phyloP scores from a whole-genome alignment of 2,797 vertebrate species.

The Gymnoscopelus braueri region DNA sequence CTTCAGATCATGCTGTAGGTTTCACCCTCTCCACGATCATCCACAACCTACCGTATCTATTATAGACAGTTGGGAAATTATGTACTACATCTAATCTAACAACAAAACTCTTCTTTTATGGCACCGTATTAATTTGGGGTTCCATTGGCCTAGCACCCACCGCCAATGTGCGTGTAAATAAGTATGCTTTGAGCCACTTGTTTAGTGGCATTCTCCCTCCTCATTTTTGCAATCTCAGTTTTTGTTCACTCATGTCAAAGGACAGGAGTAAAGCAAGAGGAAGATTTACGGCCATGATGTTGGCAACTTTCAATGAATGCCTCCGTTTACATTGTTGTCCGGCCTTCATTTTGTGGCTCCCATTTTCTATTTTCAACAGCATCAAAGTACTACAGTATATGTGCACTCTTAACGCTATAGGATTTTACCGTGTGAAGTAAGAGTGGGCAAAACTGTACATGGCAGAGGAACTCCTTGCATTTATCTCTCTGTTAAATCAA shows the following conservation, averaged over 20 bases:
- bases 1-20: too few species aligned
- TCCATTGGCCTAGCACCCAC: too few species aligned
- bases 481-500: constrained; percentile 42
- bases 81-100: too few species aligned
- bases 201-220: constrained; percentile 14
- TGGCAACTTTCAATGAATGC: constrained; percentile 38
- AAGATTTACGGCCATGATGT: constrained; percentile 36
- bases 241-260: constrained; percentile 23
- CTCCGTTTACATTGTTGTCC: constrained; percentile 51
- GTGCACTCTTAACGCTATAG: constrained; percentile 40
- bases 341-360: constrained; percentile 55
- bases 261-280: constrained; percentile 13
- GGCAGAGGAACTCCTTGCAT: constrained; percentile 42
- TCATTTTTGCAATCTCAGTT: constrained; percentile 22
- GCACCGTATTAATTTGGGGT: too few species aligned
- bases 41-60: too few species aligned
- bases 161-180: too few species aligned
- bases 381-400: neutral
- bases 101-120: too few species aligned
- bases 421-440: constrained; percentile 34
- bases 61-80: too few species aligned
- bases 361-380: constrained; percentile 63
- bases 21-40: too few species aligned
- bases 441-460: constrained; percentile 2
- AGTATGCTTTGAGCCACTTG: neutral